Evolutionary conservation across 2,888 invertebrate species (phyloP).

Genomic region (Macrosiphum euphorbiae): DNA sequence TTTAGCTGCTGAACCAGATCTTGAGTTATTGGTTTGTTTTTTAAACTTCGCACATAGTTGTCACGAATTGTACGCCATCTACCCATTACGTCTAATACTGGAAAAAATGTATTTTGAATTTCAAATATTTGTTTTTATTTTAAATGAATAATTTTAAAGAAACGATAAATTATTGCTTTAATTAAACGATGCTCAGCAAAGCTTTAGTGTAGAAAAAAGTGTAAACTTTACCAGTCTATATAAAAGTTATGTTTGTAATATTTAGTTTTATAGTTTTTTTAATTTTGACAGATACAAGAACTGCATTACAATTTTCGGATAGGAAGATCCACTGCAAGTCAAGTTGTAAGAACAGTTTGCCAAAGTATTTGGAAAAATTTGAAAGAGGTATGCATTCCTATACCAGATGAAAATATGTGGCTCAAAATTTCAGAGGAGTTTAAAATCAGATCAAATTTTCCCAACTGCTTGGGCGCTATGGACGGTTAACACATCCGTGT

Average conservation of each 20-base stretch:
- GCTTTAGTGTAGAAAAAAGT: conserved; percentile 26
- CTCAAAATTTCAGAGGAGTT: conserved; percentile 34
- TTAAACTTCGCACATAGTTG: conserved; percentile 46
- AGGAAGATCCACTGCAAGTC: conserved; percentile 66
- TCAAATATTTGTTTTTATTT: conserved; percentile 38
- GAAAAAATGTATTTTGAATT: conserved; percentile 16
- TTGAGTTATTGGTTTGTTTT: conserved; percentile 43
- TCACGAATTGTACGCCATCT: conserved; percentile 40
- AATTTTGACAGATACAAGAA: conserved; percentile 68
- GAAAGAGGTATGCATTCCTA: conserved; percentile 37
- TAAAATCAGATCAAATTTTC: no score
- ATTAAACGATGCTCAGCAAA: conserved; percentile 35
- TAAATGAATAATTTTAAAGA: conserved; percentile 46
- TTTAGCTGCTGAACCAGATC: conserved; percentile 43
- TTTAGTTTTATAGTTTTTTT: conserved; percentile 44
- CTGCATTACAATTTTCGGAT: conserved; percentile 69
- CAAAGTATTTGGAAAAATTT: conserved; percentile 43
- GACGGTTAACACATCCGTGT: conserved; percentile 61
- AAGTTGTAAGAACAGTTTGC: conserved; percentile 49
- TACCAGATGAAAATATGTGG: conserved; percentile 36
- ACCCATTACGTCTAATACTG: conserved; percentile 25
- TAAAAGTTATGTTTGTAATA: conserved; percentile 38
- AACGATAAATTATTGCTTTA: conserved; percentile 28
- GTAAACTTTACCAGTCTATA: conserved; percentile 35
- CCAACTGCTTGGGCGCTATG: conserved; percentile 26